phyloP scores from a whole-genome alignment of 2,797 vertebrate genomes.

The Typhlichthys eigenmanni region DNA sequence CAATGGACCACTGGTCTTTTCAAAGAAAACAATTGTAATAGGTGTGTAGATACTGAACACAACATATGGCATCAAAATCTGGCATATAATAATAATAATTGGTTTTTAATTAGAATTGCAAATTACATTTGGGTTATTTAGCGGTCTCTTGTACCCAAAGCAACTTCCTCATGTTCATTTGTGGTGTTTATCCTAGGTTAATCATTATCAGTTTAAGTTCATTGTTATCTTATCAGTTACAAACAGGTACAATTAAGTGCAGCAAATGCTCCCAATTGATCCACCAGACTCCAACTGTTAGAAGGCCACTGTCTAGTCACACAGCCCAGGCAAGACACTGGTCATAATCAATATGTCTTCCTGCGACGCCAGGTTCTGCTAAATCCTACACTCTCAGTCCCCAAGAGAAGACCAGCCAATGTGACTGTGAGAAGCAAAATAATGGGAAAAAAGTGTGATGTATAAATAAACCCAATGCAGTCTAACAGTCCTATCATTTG shows the following conservation, averaged over 20 bases:
- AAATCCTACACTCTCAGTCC: constrained; percentile 44
- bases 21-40: too few relatives aligned
- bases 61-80: too few relatives aligned
- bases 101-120: too few relatives aligned
- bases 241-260: constrained; percentile 70
- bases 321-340: constrained; percentile 59
- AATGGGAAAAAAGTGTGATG: constrained; percentile 52
- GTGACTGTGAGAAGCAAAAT: constrained; percentile 37
- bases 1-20: too few relatives aligned
- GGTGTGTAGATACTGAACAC: too few relatives aligned
- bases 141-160: too few relatives aligned
- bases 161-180: constrained; percentile 30
- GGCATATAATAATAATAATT: too few relatives aligned
- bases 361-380: constrained; percentile 60
- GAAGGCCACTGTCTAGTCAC: constrained; percentile 69
- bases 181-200: constrained; percentile 59
- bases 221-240: constrained; percentile 75
- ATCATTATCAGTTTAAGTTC: constrained; percentile 69
- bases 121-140: too few relatives aligned
- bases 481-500: too few relatives aligned
- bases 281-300: constrained; percentile 61
- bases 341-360: constrained; percentile 72
- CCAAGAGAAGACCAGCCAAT: constrained; percentile 18
- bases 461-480: constrained; percentile 34
- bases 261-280: constrained; percentile 75